Evolutionary conservation across 2,113 vertebrate genomes (phyloP).

Genomic region (Pedetes capensis): DNA sequence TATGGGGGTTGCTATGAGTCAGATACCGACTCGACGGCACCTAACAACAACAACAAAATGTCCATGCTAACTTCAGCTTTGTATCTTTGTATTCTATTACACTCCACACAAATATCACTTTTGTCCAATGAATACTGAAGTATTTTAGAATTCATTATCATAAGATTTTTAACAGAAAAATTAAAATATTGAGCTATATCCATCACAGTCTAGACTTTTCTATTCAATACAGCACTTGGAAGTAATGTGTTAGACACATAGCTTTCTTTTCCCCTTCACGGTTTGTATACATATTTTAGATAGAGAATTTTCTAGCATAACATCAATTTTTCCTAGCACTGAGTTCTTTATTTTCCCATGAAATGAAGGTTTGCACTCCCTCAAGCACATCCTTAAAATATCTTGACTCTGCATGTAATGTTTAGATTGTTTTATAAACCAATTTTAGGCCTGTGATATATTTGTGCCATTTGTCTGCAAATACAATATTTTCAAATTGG

Average conservation of each 20-base stretch:
- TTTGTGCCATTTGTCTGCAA: slow-evolving; percentile 66
- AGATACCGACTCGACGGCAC: too few species aligned
- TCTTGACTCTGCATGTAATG: slow-evolving; percentile 63
- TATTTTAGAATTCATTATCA: background rate
- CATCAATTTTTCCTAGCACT: slow-evolving; percentile 68
- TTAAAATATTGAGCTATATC: background rate
- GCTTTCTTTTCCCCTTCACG: slow-evolving; percentile 54
- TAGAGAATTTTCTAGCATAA: slow-evolving; percentile 60
- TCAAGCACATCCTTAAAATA: slow-evolving; percentile 72
- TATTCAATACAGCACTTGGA: background rate
- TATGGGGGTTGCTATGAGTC: too few species aligned
- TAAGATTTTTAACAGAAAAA: background rate
- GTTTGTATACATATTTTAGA: slow-evolving; percentile 57
- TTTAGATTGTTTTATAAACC: slow-evolving; percentile 72
- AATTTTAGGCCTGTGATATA: slow-evolving; percentile 71
- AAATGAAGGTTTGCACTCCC: slow-evolving; percentile 66
- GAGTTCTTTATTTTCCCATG: slow-evolving; percentile 71
- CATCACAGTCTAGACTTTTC: background rate
- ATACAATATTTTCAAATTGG: slow-evolving; percentile 64
- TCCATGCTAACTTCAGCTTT: background rate
- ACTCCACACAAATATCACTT: background rate
- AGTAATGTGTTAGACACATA: background rate
- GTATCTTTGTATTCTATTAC: too few species aligned
- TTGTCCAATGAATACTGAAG: background rate
- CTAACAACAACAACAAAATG: too few species aligned